Evolutionary conservation across 2,888 invertebrate species (phyloP).

Genomic region (Nomada hirtipes): DNA sequence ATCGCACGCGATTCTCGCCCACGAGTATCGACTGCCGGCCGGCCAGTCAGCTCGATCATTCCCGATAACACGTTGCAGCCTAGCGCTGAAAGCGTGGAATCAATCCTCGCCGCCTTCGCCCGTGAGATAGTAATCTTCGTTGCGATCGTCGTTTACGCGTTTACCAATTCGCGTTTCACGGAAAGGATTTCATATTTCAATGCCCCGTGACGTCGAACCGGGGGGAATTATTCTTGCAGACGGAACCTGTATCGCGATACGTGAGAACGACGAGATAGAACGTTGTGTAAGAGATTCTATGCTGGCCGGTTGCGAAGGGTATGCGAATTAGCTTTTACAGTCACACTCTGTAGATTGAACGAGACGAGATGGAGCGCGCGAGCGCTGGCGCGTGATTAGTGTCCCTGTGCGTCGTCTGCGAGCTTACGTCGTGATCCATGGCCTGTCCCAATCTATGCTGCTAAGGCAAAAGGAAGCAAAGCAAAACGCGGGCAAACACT

Average conservation of each 20-base stretch:
- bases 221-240: slow-evolving; percentile 10
- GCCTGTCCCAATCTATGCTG: slow-evolving; percentile 78
- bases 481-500: slow-evolving; percentile 76
- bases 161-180: slow-evolving; percentile 21
- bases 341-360: slow-evolving; percentile 49
- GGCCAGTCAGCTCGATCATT: slow-evolving; percentile 11
- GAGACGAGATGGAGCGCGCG: slow-evolving; percentile 27
- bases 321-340: background rate
- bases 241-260: background rate
- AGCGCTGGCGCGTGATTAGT: slow-evolving; percentile 52
- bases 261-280: no score
- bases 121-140: slow-evolving; percentile 15
- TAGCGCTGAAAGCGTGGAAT: slow-evolving; percentile 32
- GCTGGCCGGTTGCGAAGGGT: no score
- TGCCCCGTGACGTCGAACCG: background rate
- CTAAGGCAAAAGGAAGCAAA: slow-evolving; percentile 77
- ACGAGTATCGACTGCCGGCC: background rate
- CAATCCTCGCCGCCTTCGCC: slow-evolving; percentile 33
- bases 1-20: slow-evolving; percentile 49
- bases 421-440: slow-evolving; percentile 75
- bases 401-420: slow-evolving; percentile 62
- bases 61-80: slow-evolving; percentile 25
- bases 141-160: slow-evolving; percentile 3
- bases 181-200: slow-evolving; percentile 10
- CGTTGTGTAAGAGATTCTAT: no score